Evolutionary conservation across 2,113 vertebrate species (phyloP), one percentile per base, ranked within the genome.

Genomic region (Eira barbara): DNA sequence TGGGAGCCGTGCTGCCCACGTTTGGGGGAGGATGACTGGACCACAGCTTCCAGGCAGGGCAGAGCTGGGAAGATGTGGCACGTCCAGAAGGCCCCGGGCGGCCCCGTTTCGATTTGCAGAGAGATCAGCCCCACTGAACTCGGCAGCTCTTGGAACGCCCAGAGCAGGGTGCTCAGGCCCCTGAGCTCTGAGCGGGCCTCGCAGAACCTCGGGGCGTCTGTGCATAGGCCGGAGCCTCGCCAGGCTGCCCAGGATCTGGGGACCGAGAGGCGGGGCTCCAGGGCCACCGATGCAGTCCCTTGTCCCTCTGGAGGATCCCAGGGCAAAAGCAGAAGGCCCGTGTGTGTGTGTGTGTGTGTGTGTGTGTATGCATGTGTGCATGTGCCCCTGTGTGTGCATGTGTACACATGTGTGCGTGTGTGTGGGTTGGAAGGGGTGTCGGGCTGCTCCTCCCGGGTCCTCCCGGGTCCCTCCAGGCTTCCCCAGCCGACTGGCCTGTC

Each of bases 251-350:
- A 9, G 85, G 89, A 67, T 29, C 59, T 63, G 55, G n/a, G 45
- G 71, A n/a, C 57, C 0, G 59, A 81, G 82, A 92, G 63, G 23
- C 42, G 4, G 36, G 78, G 78, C 57, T 61, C 47, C 3, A 34
- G 74, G 90, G 81, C 95, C 97, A 73, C 93, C 2, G 36, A 45
- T 29, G 63, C 84, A 92, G 93, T 91, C 63, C 87, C 36, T 36
- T 67, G 69, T 47, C 29, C 49, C 47, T 31, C 69, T 20, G 31
- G 34, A 94, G 87, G 83, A 79, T 47, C 21, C 10, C 0, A 0
- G 76, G 89, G 73, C 65, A 59, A 42, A 86, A 11, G 79, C 31
- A 47, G 52, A 36, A 57, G 67, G 49, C 25, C 34, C 15, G 7
- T 6, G n/a, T 3, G 7, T 9, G 52, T 39, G 20, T 10, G 21